Evolutionary conservation across 2,888 invertebrate species (phyloP), one percentile per base, ranked within the genome.

Genomic region (Lasioglossum pauxillum): DNA sequence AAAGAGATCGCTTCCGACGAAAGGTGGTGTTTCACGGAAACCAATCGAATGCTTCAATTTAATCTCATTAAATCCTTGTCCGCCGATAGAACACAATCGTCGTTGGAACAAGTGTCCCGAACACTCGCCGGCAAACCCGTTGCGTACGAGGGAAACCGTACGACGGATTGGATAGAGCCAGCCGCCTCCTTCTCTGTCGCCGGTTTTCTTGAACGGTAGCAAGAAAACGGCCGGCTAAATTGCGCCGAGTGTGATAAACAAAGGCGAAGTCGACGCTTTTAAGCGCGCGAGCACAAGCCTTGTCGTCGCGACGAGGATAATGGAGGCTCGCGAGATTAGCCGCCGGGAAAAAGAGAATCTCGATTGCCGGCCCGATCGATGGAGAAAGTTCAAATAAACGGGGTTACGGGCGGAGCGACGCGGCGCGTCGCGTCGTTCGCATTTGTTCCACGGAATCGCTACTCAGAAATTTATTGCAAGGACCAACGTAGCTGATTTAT

Each of bases 271-370:
- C 67, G 35, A 27, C 35, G 67, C 67, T 31, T 67, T 67, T 67
- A 35, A 67, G 35, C 67, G 60, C 35, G 69, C 69, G 38, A 23
- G 38, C 16, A 19, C 67, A 19, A 38, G 38, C 8, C 23, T 53
- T 53, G 23, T 23, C 38, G 69, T 69, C 69, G 38, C 69, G 69
- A 73, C 72, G 27, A 7, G 27, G 44, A n/a, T 72, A 72, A 72
- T 72, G n/a, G 72, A 72, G 72, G 46, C 27, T 14, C 44, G 72
- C 72, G 72, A 72, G n/a, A 72, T 72, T 72, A 72, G 44, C 72
- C 23, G 38, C 72, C 44, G 27, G 72, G 72, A 16, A n/a, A 44
- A 72, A 46, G 72, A 46, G 41, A 72, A 41, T 44, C 27, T 27
- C 72, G 72, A 72, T 72, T 46, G 44, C 44, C 38, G n/a, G 46